Base-by-base conservation (phyloP, 2,888 invertebrate genomes). In the Nezara viridula region DNA sequence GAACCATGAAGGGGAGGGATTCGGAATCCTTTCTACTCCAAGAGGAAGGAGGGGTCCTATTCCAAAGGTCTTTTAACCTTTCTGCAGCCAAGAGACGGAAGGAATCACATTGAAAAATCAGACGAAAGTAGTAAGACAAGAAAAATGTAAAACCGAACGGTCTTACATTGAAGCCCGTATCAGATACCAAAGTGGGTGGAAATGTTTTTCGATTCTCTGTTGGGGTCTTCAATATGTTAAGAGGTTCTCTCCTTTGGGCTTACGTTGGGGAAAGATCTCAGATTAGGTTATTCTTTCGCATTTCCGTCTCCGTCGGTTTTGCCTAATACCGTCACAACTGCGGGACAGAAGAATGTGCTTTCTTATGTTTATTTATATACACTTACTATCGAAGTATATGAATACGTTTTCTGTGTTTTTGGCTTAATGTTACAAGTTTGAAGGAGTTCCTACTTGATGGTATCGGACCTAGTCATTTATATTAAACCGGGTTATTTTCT, bases 221-320 rank as follows among this genome's bases (percentile, higher is more conserved):
- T n/a, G 9, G 81, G 81, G 81, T 81, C 40, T 81, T 81, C 81
- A 81, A 81, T 81, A 81, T 81, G 81, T 81, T 81, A 81, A 81
- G 44, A 81, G 81, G 24, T 44, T 44, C 40, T 52, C 27, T 66
- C 32, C 66, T 66, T 66, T 60, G 60, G 60, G 60, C 19, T 27
- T 1, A n/a, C 10, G n/a, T 7, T 55, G 55, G 55, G n/a, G 7
- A 55, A 27, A 77, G 77, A 77, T 77, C 77, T 44, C 7, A 77
- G 77, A 77, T 77, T 77, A 77, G 77, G 77, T 6, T 81, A 81
- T 81, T 44, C 81, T 81, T 81, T 81, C 81, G 44, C 44, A 81
- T 81, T 81, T 44, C 44, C 81, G n/a, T 44, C 16, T 40, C n/a
- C 81, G n/a, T 44, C 24, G 44, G 81, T 12, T 81, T 81, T 81